Base-by-base conservation (phyloP, 2,888 invertebrate species). In the Polydrusus cervinus region DNA sequence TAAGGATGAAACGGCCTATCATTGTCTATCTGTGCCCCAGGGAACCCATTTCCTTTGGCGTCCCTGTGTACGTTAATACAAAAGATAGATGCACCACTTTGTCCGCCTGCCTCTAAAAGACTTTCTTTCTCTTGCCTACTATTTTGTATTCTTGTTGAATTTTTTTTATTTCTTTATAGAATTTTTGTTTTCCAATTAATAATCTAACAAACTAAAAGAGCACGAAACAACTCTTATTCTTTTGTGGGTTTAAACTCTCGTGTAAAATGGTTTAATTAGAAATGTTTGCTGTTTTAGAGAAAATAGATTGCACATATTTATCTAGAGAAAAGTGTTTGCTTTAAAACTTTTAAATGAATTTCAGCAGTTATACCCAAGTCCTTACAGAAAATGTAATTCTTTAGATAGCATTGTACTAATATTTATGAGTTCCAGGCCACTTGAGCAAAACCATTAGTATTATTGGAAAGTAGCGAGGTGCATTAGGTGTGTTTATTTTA, bases 281-380 rank as follows among this genome's bases (percentile, higher is more conserved):
- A 53, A 7, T 53, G 13, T 11, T n/a, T 10, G 1, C 20, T 13
- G 13, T 53, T 53, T 25, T 30, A 53, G 0, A 30, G n/a, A 7
- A n/a, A 53, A 53, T 53, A 30, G 25, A 53, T 53, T 13, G 25
- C 53, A n/a, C 13, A 25, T 13, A 53, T 53, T 53, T 20, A 13
- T 53, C 25, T 53, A 11, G 18, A 51, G 20, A 6, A 20, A 51
- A 51, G 51, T 20, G 51, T 18, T 9, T 9, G 18, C 20, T 20
- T 51, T 51, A 51, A 51, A 51, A 51, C 20, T 51, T 51, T 51
- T 20, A 20, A 51, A 51, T 8, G 20, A 51, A 51, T 51, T 51
- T 51, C 51, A 51, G 51, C 7, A 34, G 16, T 18, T 20, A 1
- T 9, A 9, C 10, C 51, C 20, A 18, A 51, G 51, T 2, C 20